Evolutionary conservation across 2,888 invertebrate genomes (phyloP).

Genomic region (Pristionchus maxplancki): DNA sequence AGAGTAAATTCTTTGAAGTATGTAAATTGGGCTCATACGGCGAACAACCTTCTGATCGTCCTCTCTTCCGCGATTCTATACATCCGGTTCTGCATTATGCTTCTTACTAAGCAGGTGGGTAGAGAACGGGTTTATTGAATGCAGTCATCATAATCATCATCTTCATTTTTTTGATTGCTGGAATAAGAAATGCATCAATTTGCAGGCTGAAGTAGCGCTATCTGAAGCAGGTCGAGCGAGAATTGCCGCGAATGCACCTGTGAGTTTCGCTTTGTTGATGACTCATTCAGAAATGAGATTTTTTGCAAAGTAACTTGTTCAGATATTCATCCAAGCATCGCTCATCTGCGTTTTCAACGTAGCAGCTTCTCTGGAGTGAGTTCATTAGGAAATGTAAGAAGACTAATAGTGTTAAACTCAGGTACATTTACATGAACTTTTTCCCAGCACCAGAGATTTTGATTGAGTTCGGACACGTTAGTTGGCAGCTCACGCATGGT

Average conservation of each 20-base stretch:
- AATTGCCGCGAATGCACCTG: not conserved
- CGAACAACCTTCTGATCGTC: not conserved
- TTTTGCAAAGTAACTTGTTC: no score
- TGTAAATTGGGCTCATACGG: not conserved
- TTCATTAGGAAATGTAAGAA: not conserved
- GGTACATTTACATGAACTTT: conserved; percentile 34
- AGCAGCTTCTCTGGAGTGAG: not conserved
- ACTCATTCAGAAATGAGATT: no score
- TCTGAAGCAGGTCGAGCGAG: not conserved
- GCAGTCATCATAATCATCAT: no score
- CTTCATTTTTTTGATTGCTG: no score
- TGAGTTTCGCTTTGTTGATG: no score
- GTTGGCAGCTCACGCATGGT: conserved; percentile 12
- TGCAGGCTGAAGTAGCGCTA: not conserved
- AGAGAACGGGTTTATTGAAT: no score
- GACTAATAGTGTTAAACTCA: not conserved
- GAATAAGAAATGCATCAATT: no score
- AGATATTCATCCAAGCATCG: conserved; percentile 27
- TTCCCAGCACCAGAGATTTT: not conserved
- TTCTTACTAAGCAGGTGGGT: not conserved
- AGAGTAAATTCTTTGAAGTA: not conserved
- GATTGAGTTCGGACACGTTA: not conserved
- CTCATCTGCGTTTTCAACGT: conserved; percentile 31
- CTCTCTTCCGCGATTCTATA: not conserved
- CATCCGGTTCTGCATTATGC: not conserved